Evolutionary conservation across 2,888 invertebrate genomes (phyloP).

Genomic region (Rhingia rostrata): DNA sequence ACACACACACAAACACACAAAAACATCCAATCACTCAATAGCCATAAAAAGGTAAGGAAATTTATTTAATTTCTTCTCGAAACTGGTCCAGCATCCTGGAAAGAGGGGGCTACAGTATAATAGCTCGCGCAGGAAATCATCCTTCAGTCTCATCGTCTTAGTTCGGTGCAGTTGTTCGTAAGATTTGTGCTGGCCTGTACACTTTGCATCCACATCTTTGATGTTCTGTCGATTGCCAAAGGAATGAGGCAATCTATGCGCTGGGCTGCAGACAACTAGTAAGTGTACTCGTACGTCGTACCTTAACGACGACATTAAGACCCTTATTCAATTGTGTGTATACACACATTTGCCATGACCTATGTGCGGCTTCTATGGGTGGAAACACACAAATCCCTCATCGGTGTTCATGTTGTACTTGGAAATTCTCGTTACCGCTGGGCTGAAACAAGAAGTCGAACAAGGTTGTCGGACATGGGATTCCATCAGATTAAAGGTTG

Average conservation of each 20-base stretch:
- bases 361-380: slow-evolving; percentile 36
- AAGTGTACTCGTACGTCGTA: neutral
- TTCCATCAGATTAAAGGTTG: slow-evolving; percentile 78
- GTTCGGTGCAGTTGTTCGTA: slow-evolving; percentile 14
- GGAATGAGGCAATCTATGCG: slow-evolving; percentile 43
- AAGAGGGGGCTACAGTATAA: slow-evolving; percentile 10
- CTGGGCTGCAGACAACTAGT: neutral
- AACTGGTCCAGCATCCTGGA: slow-evolving; percentile 67
- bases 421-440: slow-evolving; percentile 58
- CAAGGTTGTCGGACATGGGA: slow-evolving; percentile 77
- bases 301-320: slow-evolving; percentile 66
- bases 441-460: slow-evolving; percentile 75
- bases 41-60: slow-evolving; percentile 40
- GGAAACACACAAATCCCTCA: slow-evolving; percentile 65
- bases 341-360: slow-evolving; percentile 62
- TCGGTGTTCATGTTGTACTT: slow-evolving; percentile 57
- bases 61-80: slow-evolving; percentile 62
- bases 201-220: slow-evolving; percentile 43
- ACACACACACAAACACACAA: neutral
- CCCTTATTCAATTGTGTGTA: slow-evolving; percentile 68
- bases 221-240: slow-evolving; percentile 1
- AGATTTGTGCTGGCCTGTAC: slow-evolving; percentile 35
- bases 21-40: slow-evolving; percentile 29
- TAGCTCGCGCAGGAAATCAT: slow-evolving; percentile 66
- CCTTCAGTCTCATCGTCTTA: slow-evolving; percentile 42